Percentiles rank a stretch among this genome's conserved stretches.
phyloP scores from a whole-genome alignment of 1,140 invertebrate genomes.

The Drosophila paulistorum region DNA sequence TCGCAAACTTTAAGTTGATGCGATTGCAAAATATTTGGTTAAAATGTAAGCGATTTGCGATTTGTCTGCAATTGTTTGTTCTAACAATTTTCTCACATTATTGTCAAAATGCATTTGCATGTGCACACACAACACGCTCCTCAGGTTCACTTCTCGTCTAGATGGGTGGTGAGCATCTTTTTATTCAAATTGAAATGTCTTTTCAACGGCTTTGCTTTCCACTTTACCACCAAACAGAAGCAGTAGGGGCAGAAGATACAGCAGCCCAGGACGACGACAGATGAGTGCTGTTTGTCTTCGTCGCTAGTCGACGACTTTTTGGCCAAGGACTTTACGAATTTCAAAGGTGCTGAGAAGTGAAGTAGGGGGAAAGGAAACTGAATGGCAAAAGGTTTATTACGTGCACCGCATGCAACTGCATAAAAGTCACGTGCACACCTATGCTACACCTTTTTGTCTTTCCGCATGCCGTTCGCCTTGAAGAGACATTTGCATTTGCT shows the following conservation, averaged over 20 bases:
- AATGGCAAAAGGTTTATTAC: conserved; percentile 64
- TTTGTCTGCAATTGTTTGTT: conserved; percentile 51
- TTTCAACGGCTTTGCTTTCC: conserved; percentile 80
- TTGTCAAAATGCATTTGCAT: conserved; percentile 72
- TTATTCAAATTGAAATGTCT: conserved; percentile 80
- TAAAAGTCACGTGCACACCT: conserved; percentile 75
- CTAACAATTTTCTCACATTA: conserved; percentile 71
- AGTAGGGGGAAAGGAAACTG: neutral
- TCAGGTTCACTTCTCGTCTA: neutral
- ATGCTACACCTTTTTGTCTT: neutral
- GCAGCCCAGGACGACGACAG: conserved; percentile 53
- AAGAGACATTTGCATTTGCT: conserved; percentile 43
- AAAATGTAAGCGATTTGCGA: conserved; percentile 32
- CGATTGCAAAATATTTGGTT: conserved; percentile 16
- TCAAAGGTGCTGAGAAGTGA: neutral
- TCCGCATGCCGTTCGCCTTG: conserved; percentile 13
- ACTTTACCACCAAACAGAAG: conserved; percentile 52
- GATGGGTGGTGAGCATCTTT: conserved; percentile 40
- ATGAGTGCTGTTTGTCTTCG: conserved; percentile 79
- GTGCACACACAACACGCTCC: conserved; percentile 42
- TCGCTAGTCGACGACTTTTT: conserved; percentile 61
- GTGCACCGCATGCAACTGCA: conserved; percentile 72
- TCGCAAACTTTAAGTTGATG: neutral
- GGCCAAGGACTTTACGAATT: conserved; percentile 57
- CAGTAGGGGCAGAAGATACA: neutral